Base-by-base conservation (phyloP, 2,888 invertebrate species). In the Laspeyria flexula region DNA sequence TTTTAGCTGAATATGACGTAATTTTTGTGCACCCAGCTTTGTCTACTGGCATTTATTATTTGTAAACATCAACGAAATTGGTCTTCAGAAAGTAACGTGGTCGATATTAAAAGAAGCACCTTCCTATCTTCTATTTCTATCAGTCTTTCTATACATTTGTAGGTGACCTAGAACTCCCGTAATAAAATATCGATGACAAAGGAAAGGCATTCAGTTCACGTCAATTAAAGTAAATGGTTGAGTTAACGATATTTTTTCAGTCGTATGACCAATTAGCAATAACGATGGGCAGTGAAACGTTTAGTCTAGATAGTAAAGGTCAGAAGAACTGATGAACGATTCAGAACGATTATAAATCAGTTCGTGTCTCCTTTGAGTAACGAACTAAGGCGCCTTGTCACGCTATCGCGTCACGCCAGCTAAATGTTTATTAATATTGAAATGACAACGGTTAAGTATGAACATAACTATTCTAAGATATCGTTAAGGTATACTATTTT, bases 261-360 rank as follows among this genome's bases (percentile, higher is more conserved):
- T 55, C 45, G 49, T 49, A 54, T 57, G 57, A 60, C 37, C 41
- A 55, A 60, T 65, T 63, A 60, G 40, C 42, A 27, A 49, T 18
- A 52, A 51, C 51, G 29, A 47, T 45, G 57, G 49, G 42, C 44
- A 53, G 31, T 46, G 46, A 35, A 37, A 43, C 37, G 48, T 63
- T 56, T 48, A 54, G 53, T 46, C 44, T 38, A 51, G 40, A 38
- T 46, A 51, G 38, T 34, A n/a, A 52, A 53, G 55, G 65, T 58
- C 52, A 53, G 41, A 46, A 11, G 41, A 43, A 47, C 42, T 57
- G 42, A 57, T 60, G 52, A 52, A 44, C 54, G 43, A 44, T 56
- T 56, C 51, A 49, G 49, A 56, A 12, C 47, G 33, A 49, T 57
- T 60, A 57, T 55, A 57, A 60, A 51, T 57, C 57, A 55, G 54